Evolutionary conservation across 2,888 invertebrate species (phyloP), one percentile per base, ranked within the genome.

Genomic region (Drosophila percnosoma): DNA sequence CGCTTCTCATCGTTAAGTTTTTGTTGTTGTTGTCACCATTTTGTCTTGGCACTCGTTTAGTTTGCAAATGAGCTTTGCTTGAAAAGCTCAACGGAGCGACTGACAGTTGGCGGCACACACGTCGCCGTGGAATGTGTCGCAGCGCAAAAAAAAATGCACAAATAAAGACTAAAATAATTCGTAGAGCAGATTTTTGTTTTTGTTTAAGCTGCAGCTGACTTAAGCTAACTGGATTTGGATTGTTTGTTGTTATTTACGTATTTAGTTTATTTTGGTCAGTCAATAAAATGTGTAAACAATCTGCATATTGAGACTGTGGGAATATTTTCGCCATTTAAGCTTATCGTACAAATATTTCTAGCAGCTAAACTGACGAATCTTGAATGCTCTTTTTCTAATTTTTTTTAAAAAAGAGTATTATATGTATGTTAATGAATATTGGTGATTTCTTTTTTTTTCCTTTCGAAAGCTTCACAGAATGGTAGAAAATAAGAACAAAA

Each of bases 1-100:
- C 72, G 80, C 79, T 66, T 73, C 76, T 71, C 76, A 76, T 79
- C 69, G 73, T 73, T 73, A 54, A 63, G 51, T 64, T 53, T 53
- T 29, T 54, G 8, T 40, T 42, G 38, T 11, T 48, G 21, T 31
- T 55, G 15, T 38, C 40, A 42, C 72, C 59, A 59, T 72, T 69
- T 73, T 69, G 62, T 73, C 62, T 62, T 68, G 62, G 42, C 42
- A 57, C 76, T 81, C 86, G 81, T 78, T 87, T 78, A 87, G 87
- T 85, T 86, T 87, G 86, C 86, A 86, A 88, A 86, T 86, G 82
- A 86, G 86, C 83, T 82, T 75, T 74, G 72, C 74, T 57, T 68
- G 62, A 60, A 65, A 72, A 71, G 78, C 80, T 68, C 69, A 80
- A 57, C 65, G 55, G 77, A 66, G 71, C 79, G 68, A 31, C 75